A percentile compares a stretch with the other conserved stretches of the same genome.
phyloP scores from a whole-genome alignment of 2,888 invertebrate species.

The Ethmia dodecea region DNA sequence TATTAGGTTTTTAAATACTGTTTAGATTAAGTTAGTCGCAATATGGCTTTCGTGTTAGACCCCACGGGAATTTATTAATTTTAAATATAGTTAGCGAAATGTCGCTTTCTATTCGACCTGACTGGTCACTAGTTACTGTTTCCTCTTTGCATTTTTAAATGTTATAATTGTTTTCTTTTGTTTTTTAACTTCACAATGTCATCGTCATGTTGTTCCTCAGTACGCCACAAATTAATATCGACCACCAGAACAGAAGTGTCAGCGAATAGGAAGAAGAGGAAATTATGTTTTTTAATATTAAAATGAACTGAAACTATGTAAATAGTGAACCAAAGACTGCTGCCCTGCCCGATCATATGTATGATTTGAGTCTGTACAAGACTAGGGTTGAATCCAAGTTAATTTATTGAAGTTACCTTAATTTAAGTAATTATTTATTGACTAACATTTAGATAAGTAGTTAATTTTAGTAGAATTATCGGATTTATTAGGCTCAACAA shows the following conservation, averaged over 20 bases:
- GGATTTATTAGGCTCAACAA: no score
- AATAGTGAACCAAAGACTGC: constrained; percentile 72
- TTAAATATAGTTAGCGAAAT: constrained; percentile 9
- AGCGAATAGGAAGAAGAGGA: constrained; percentile 63
- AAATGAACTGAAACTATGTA: constrained; percentile 37
- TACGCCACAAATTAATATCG: constrained; percentile 59
- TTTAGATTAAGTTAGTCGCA: constrained; percentile 24
- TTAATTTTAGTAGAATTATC: constrained; percentile 36
- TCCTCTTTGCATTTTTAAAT: constrained; percentile 16
- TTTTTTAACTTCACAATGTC: constrained; percentile 16
- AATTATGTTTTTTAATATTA: constrained; percentile 25
- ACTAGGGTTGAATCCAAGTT: constrained; percentile 46
- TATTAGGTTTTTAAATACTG: constrained; percentile 43
- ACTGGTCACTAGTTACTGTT: constrained; percentile 17
- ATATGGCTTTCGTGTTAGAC: constrained; percentile 52
- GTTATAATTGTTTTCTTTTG: constrained; percentile 19
- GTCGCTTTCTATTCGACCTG: constrained; percentile 15
- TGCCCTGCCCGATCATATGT: constrained; percentile 40
- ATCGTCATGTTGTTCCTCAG: constrained; percentile 33
- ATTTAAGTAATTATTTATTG: constrained; percentile 68
- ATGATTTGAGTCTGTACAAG: constrained; percentile 40
- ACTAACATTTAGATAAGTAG: constrained; percentile 53
- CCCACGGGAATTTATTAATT: constrained; percentile 54
- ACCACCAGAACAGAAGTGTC: constrained; percentile 59
- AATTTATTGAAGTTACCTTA: constrained; percentile 75